Conservation (phyloP, 2,113 vertebrate species). For the Psilopogon haemacephalus region DNA sequence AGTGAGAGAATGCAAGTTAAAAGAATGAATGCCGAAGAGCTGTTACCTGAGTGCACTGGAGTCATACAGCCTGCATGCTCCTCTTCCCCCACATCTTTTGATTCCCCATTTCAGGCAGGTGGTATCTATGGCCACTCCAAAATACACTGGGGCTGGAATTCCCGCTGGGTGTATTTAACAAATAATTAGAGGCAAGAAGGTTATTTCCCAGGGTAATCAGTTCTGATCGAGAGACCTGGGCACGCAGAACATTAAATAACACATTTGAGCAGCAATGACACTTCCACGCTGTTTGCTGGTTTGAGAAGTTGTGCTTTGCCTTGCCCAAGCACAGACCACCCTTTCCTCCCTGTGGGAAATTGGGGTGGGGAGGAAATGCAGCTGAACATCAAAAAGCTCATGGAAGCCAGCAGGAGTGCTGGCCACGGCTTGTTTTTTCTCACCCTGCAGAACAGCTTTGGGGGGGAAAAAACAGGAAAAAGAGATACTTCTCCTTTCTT, state of each 20-base stretch:
- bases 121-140: conserved; percentile 89
- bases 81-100: conserved; percentile 86
- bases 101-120: conserved; percentile 91
- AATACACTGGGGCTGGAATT: conserved; percentile 93
- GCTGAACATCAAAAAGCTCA: conserved; percentile 9
- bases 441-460: not conserved
- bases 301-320: not conserved
- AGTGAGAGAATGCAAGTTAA: not conserved
- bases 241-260: not conserved
- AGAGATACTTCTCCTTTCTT: not conserved
- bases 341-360: conserved; percentile 2
- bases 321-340: not conserved
- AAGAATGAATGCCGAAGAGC: not conserved
- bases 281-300: not conserved
- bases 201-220: not conserved
- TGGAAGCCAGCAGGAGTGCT: not conserved
- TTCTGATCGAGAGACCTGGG: not conserved
- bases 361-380: not conserved
- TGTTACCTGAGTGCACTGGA: conserved; percentile 87
- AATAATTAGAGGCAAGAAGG: not conserved
- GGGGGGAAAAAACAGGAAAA: not conserved
- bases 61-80: conserved; percentile 91
- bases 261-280: not conserved
- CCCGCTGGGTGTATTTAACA: conserved; percentile 78
- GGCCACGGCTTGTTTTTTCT: not conserved